Conservation (phyloP, 2,888 invertebrate species). For the Volucella bombylans region DNA sequence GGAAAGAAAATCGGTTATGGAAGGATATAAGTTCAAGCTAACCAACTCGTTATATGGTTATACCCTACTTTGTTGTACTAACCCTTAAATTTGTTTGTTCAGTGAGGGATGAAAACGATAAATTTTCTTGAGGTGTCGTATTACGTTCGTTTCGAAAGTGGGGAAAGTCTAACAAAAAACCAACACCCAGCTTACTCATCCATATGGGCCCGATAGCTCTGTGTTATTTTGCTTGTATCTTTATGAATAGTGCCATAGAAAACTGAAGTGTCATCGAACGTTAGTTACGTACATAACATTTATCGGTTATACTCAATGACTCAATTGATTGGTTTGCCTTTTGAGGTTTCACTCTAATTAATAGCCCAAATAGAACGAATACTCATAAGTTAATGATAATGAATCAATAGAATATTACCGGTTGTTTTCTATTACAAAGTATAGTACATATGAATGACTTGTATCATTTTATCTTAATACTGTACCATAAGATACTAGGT, state of each 20-base stretch:
- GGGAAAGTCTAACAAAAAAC: conserved; percentile 37
- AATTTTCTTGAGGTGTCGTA: conserved; percentile 69
- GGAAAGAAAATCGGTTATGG: conserved; percentile 72
- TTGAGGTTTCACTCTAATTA: conserved; percentile 63
- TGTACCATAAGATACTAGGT: no score
- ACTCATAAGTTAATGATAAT: conserved; percentile 36
- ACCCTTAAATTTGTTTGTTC: conserved; percentile 72
- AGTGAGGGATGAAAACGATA: conserved; percentile 73
- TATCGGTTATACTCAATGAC: conserved; percentile 53
- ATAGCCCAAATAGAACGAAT: conserved; percentile 43
- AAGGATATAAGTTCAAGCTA: conserved; percentile 70
- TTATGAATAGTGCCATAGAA: conserved; percentile 15
- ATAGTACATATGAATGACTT: neutral
- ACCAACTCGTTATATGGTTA: conserved; percentile 68
- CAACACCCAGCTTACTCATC: conserved; percentile 8
- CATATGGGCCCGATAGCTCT: conserved; percentile 5
- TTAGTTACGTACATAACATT: conserved; percentile 17
- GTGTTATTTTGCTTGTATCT: conserved; percentile 39
- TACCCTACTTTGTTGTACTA: conserved; percentile 42
- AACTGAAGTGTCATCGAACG: conserved; percentile 55
- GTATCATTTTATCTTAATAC: neutral
- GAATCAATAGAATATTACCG: conserved; percentile 27
- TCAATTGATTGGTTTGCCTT: conserved; percentile 60
- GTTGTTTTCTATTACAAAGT: conserved; percentile 9
- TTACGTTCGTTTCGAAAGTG: conserved; percentile 57